phyloP scores from a whole-genome alignment of 2,113 vertebrate genomes.

The Laticauda colubrina region DNA sequence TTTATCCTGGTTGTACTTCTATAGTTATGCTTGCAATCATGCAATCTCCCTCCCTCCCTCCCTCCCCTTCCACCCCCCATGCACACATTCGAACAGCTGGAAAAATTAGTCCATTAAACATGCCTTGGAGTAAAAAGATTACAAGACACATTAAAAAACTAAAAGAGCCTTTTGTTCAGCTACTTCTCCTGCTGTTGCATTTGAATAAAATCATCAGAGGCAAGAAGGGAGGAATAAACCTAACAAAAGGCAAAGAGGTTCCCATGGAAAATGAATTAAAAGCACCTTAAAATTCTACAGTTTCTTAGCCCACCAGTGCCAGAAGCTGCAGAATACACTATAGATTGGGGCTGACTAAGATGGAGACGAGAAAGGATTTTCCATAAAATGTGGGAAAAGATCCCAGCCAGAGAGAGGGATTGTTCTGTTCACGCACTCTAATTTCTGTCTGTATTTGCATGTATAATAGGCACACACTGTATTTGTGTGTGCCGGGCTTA shows the following conservation, averaged over 20 bases:
- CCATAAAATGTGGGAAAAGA: slow-evolving; percentile 2
- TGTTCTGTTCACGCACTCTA: neutral
- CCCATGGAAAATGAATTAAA: neutral
- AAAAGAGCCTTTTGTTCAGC: slow-evolving; percentile 44
- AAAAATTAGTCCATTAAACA: slow-evolving; percentile 11
- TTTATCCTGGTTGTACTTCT: neutral
- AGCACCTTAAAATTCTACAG: neutral
- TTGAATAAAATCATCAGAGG: slow-evolving; percentile 36
- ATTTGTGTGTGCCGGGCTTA: neutral
- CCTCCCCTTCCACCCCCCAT: accelerated
- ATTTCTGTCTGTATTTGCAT: neutral
- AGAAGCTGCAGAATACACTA: neutral
- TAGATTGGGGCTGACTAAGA: accelerated
- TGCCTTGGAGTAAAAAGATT: slow-evolving; percentile 45
- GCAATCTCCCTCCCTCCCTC: neutral
- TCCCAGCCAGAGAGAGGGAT: neutral
- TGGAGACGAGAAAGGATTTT: neutral
- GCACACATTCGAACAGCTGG: neutral
- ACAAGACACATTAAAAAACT: slow-evolving; percentile 1
- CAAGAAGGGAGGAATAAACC: slow-evolving; percentile 23
- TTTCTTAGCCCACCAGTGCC: neutral
- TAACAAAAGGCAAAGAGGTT: slow-evolving; percentile 24
- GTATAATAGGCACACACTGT: neutral
- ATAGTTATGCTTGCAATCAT: neutral
- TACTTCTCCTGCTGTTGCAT: slow-evolving; percentile 35